Evolutionary conservation across 2,113 vertebrate species (phyloP), one percentile per base, ranked within the genome.

Genomic region (Taurulus bubalis): DNA sequence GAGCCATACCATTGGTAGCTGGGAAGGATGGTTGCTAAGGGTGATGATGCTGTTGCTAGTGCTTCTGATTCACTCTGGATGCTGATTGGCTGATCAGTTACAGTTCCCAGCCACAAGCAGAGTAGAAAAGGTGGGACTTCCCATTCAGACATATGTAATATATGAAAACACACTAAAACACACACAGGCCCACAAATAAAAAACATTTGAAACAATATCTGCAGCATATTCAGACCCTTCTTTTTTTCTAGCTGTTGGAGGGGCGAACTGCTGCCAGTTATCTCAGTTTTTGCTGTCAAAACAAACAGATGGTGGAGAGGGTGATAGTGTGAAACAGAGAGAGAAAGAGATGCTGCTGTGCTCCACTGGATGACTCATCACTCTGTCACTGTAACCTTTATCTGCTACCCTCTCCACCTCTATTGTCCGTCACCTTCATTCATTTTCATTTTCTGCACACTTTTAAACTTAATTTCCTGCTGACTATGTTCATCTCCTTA

Each of bases 311-410:
- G 64, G 15, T 36, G 26, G 47, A 60, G 77, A 89, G 56, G 45
- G 38, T 79, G 71, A 79, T 42, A 64, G 76, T 67, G 58, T 58
- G 63, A 73, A 71, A 66, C 30, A 53, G 42, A 67, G 36, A 72
- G 62, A 83, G 30, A 65, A 58, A 42, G 72, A 75, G 73, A 83
- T 45, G 58, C 76, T 71, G 78, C 66, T 77, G 64, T 56, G 55
- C 72, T 83, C 66, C n/a, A 70, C 77, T 49, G 71, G 26, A 87
- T 93, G 89, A 92, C 88, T 91, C 89, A 93, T 85, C 88, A 79
- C 71, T 63, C 80, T 84, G 83, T 87, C 79, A 77, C 69, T 30
- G 70, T 87, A 89, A 91, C 90, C 91, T 93, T 92, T 91, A 75
- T 88, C 82, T 62, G 51, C 79, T 64, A 63, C 63, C 74, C 76